Conservation (phyloP, 2,888 invertebrate genomes). For the Masnerella sp. region DNA sequence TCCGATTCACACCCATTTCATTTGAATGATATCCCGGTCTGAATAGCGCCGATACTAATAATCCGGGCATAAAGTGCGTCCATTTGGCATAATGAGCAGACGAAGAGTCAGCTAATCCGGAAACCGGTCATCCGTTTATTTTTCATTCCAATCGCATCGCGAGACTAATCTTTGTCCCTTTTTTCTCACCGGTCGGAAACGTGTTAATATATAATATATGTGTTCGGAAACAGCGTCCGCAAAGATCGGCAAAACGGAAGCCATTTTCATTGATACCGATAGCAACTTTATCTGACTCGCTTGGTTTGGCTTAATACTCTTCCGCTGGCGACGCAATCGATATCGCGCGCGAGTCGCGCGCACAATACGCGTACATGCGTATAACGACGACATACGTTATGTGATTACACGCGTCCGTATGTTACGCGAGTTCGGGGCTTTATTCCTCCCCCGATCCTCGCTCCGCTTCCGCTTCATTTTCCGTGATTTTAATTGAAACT, state of each 20-base stretch:
- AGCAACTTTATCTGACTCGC: constrained; percentile 57
- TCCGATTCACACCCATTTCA: constrained; percentile 15
- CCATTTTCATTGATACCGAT: constrained; percentile 56
- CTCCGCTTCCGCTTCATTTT: not conserved
- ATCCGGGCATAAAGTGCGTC: constrained; percentile 15
- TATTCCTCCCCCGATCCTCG: not conserved
- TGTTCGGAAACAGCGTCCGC: constrained; percentile 15
- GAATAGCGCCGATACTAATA: constrained; percentile 16
- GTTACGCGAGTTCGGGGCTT: constrained; percentile 30
- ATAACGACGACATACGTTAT: constrained; percentile 56
- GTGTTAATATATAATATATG: constrained; percentile 9
- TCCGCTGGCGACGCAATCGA: constrained; percentile 55
- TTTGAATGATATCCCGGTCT: not conserved
- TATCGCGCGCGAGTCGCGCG: constrained; percentile 52
- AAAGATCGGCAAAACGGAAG: constrained; percentile 42
- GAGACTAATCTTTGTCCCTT: too few relatives aligned
- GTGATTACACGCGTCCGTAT: constrained; percentile 50
- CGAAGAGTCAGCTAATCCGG: not conserved
- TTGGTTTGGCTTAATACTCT: constrained; percentile 57
- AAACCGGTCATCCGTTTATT: constrained; percentile 14
- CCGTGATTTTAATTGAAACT: constrained; percentile 32
- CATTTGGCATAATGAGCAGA: constrained; percentile 17
- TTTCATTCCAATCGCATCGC: constrained; percentile 3
- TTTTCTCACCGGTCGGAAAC: too few relatives aligned
- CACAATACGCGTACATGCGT: constrained; percentile 54